phyloP scores from a whole-genome alignment of 2,113 vertebrate genomes.

The Oryzias woworae region DNA sequence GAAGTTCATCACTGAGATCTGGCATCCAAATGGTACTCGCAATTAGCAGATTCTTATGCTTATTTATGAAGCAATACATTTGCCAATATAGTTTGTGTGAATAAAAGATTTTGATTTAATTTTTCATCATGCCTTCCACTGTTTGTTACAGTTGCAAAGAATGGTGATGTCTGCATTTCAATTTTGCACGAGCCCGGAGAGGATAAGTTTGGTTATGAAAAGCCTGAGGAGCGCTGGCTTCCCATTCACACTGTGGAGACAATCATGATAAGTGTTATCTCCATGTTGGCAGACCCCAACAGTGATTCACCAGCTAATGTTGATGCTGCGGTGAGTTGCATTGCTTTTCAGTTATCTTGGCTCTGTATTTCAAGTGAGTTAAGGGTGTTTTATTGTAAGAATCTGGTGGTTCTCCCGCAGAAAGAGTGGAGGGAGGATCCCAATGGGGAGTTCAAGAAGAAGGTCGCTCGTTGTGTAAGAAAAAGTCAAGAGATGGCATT shows the following conservation, averaged over 20 bases:
- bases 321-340: constrained; percentile 90
- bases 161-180: constrained; percentile 98
- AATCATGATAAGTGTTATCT: constrained; percentile 99
- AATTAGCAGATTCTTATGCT: background rate
- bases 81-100: background rate
- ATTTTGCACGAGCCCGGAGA: constrained; percentile 99
- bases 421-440: constrained; percentile 87
- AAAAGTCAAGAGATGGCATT: constrained; percentile 86
- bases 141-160: constrained; percentile 93
- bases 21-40: constrained; percentile 94
- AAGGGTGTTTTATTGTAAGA: background rate
- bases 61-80: background rate
- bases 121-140: background rate
- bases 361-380: background rate
- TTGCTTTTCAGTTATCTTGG: background rate
- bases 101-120: background rate
- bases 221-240: constrained; percentile 98
- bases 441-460: constrained; percentile 83
- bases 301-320: constrained; percentile 98
- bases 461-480: constrained; percentile 83
- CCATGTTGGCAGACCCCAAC: constrained; percentile 99
- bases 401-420: constrained; percentile 51
- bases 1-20: constrained; percentile 99
- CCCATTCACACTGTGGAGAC: constrained; percentile 99
- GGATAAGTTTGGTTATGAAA: constrained; percentile 99